Evolutionary conservation across 2,888 invertebrate species (phyloP), one percentile per base, ranked within the genome.

Genomic region (Ptychoptera albimana): DNA sequence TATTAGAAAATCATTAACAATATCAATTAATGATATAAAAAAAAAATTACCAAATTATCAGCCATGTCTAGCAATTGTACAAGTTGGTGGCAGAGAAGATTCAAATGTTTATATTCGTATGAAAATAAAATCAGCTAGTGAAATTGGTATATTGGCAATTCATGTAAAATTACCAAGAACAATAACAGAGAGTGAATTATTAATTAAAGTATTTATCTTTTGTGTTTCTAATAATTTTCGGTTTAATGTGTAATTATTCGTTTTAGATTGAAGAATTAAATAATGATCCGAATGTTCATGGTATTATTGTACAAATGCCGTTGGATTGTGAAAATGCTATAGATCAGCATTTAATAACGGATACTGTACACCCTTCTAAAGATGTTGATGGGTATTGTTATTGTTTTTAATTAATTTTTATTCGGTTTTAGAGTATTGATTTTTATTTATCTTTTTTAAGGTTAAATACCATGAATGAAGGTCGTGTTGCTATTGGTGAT

Each of bases 51-150:
- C 79, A 2, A 66, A 71, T 48, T 89, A 84, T 61, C 63, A 65
- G 50, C 82, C 84, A 0, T 81, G 82, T 11, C 70, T 97, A 51
- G 87, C 92, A 15, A 93, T 97, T 58, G 85, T 97, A 38, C 85
- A 97, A 74, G 97, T 98, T 48, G 98, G 98, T 10, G 84, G 82
- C 2, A 75, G 96, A 1, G 91, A 92, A 63, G 97, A 98, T 67
- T 97, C 97, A 38, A 96, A 96, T 69, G 94, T 97, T 6, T 98
- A 98, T 68, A 97, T 98, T 59, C 73, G 89, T 32, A 91, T 88
- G 82, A 98, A 98, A 69, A 74, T 94, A 45, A 88, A 84, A 63
- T 86, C 91, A 1, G 96, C 96, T 0, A 75, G 70, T 43, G 86
- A 89, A 54, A 87, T 97, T 53, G 97, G 97, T 45, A 88, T 96